Evolutionary conservation across 2,888 invertebrate species (phyloP).

Genomic region (Drosophila austrosaltans): DNA sequence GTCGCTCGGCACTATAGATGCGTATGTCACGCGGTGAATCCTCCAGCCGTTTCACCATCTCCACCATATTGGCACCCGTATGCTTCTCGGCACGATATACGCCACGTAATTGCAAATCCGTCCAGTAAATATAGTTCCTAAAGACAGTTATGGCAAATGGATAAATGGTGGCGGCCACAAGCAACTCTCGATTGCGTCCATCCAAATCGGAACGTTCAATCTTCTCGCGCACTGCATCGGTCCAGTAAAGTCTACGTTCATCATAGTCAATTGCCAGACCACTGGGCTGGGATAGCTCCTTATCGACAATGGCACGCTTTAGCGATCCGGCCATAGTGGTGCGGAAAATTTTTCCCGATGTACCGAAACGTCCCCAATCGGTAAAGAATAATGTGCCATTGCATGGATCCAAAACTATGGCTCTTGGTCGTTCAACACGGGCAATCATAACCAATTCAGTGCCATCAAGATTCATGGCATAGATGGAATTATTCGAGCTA

Average conservation of each 20-base stretch:
- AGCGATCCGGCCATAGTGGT: slow-evolving; percentile 98
- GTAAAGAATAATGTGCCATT: slow-evolving; percentile 97
- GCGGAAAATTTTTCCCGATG: slow-evolving; percentile 95
- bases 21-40: slow-evolving; percentile 97
- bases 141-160: slow-evolving; percentile 97
- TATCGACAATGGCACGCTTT: slow-evolving; percentile 93
- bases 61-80: slow-evolving; percentile 96
- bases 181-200: slow-evolving; percentile 92
- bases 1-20: slow-evolving; percentile 91
- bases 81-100: slow-evolving; percentile 98
- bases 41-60: slow-evolving; percentile 96
- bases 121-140: slow-evolving; percentile 97
- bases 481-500: slow-evolving; percentile 96
- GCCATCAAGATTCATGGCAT: slow-evolving; percentile 96
- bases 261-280: slow-evolving; percentile 98
- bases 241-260: slow-evolving; percentile 97
- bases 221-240: slow-evolving; percentile 97
- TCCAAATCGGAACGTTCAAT: slow-evolving; percentile 96
- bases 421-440: slow-evolving; percentile 95
- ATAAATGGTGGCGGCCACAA: slow-evolving; percentile 95
- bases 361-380: slow-evolving; percentile 97
- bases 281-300: slow-evolving; percentile 96
- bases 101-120: slow-evolving; percentile 95
- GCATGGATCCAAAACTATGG: slow-evolving; percentile 98
- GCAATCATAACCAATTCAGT: slow-evolving; percentile 95